A percentile compares a stretch with the other conserved stretches of the same genome.
Evolutionary conservation across 2,888 invertebrate genomes (phyloP).

Genomic region (Heliconius ethilla): DNA sequence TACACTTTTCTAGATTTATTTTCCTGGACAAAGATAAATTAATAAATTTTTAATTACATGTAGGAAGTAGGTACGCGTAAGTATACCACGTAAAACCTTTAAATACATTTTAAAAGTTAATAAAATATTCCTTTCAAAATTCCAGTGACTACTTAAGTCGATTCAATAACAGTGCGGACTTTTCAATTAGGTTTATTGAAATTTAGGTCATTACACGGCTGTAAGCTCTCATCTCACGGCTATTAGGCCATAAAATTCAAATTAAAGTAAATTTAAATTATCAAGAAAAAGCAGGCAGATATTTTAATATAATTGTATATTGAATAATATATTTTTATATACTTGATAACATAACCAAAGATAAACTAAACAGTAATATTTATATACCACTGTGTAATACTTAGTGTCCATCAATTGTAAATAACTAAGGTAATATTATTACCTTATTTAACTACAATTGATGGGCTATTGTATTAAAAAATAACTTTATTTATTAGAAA

Average conservation of each 20-base stretch:
- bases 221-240: constrained; percentile 10
- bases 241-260: background rate
- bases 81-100: no score
- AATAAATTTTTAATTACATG: no score
- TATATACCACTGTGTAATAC: no score
- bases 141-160: background rate
- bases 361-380: no score
- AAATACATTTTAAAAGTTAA: background rate
- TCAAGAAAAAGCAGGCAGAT: no score
- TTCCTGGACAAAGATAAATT: no score
- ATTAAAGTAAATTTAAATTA: no score
- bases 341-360: background rate
- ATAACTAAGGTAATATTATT: background rate
- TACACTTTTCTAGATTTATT: no score
- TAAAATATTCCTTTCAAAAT: background rate
- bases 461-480: background rate
- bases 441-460: background rate
- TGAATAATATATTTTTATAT: background rate
- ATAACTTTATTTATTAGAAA: background rate
- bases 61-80: no score
- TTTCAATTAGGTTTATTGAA: constrained; percentile 4
- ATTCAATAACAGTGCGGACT: background rate
- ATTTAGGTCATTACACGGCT: background rate
- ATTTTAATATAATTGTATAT: background rate
- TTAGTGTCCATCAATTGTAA: no score